Evolutionary conservation across 2,888 invertebrate species (phyloP).

Genomic region (Notodonta dromedarius): DNA sequence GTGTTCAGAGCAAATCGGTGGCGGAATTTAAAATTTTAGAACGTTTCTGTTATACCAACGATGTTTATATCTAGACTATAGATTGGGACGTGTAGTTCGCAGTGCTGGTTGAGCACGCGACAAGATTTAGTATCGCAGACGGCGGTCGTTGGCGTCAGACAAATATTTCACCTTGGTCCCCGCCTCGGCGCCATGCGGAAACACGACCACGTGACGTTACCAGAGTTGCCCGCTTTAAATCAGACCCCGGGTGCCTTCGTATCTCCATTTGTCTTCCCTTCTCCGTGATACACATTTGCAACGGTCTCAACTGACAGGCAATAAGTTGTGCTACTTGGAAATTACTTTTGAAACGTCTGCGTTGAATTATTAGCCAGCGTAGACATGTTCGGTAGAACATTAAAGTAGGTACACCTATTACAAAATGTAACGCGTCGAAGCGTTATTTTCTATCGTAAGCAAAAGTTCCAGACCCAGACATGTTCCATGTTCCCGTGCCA

Average conservation of each 20-base stretch:
- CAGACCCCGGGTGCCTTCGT: conserved; percentile 33
- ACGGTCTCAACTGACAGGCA: conserved; percentile 36
- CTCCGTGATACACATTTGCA: conserved; percentile 20
- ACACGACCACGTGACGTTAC: conserved; percentile 37
- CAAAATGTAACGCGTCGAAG: background rate
- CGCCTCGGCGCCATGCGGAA: conserved; percentile 55
- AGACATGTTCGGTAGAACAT: background rate
- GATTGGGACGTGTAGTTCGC: conserved; percentile 43
- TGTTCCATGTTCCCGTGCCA: conserved; percentile 55
- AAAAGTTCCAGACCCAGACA: conserved; percentile 43
- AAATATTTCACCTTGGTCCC: conserved; percentile 74
- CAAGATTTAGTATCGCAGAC: conserved; percentile 68
- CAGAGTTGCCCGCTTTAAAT: conserved; percentile 41
- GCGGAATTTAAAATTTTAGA: conserved; percentile 16
- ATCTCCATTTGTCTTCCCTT: conserved; percentile 39
- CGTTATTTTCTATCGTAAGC: conserved; percentile 42
- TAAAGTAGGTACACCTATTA: background rate
- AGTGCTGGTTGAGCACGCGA: conserved; percentile 64
- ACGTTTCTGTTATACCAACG: conserved; percentile 28
- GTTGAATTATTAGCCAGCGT: conserved; percentile 27
- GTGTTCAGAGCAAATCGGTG: conserved; percentile 4
- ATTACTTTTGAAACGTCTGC: conserved; percentile 37
- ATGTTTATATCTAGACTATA: conserved; percentile 55
- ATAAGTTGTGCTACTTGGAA: conserved; percentile 48
- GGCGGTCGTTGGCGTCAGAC: conserved; percentile 58